Conservation (phyloP, 53 echinoderm and acorn worm species). For the Apostichopus leukothele region DNA sequence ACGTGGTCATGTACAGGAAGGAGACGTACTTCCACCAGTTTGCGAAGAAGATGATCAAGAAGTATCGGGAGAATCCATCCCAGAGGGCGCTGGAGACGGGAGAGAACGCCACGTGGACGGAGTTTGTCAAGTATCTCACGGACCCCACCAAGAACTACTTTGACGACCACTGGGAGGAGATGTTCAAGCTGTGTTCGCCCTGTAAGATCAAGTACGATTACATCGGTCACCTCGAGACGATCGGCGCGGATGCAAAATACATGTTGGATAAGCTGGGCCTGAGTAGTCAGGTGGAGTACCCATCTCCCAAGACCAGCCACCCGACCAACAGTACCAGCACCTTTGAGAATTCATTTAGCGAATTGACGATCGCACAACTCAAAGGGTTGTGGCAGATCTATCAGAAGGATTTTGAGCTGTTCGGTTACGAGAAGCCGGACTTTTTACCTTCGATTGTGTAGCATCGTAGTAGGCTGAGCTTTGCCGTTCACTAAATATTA, state of each 20-base stretch:
- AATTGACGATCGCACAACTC: conserved; percentile 52
- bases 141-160: conserved; percentile 60
- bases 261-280: conserved; percentile 63
- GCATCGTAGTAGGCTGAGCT: too few species aligned
- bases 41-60: conserved; percentile 78
- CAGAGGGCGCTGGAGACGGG: conserved; percentile 70
- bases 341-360: conserved; percentile 64
- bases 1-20: conserved; percentile 65
- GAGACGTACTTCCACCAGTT: conserved; percentile 81
- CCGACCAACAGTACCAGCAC: conserved; percentile 85
- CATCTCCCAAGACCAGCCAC: conserved; percentile 70
- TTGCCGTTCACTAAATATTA: too few species aligned
- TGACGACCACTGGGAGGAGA: conserved; percentile 94
- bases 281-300: conserved; percentile 60
- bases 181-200: conserved; percentile 84
- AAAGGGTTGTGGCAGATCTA: conserved; percentile 76
- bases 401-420: conserved; percentile 79
- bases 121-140: conserved; percentile 78
- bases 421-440: conserved; percentile 73
- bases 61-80: conserved; percentile 71
- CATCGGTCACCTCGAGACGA: conserved; percentile 82
- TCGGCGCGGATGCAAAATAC: conserved; percentile 70
- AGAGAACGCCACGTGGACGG: conserved; percentile 87
- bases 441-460: conserved; percentile 17
- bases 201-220: conserved; percentile 89